Base-by-base conservation (phyloP, 2,888 invertebrate species). In the Drosophila multiciliata region DNA sequence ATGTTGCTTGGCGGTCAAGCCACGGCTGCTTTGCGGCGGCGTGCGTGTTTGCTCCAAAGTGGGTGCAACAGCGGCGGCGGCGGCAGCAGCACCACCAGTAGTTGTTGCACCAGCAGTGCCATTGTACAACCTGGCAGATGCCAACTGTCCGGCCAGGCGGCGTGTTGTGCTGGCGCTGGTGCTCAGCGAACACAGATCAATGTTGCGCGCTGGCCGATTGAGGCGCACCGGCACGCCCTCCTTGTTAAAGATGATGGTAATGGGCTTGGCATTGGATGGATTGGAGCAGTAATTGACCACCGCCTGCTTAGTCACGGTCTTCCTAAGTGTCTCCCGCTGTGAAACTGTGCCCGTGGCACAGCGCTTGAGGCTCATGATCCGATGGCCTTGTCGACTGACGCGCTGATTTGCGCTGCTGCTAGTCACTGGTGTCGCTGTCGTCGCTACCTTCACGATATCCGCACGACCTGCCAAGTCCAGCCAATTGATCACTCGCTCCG, bases 401-500 rank as follows among this genome's bases (percentile, higher is more conserved):
- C 77, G 74, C 17, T 79, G 83, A 23, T 67, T 53, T 8, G 86
- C 62, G 45, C 60, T 69, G 66, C 57, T 76, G 38, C 63, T 65
- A 1, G 57, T 52, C 17, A 63, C 71, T 35, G 77, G 76, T 40
- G 57, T 11, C 20, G 66, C 35, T 5, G 83, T 65, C 1, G 65
- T 68, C 20, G 77, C 64, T 3, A 62, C 67, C 61, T 87, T 89
- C 0, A 90, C 76, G 23, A 84, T 84, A 9, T 87, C 83, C 20
- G 94, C 93, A 86, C 95, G 95, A 0, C 95, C 96, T 0, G 96
- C 96, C 65, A 97, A 93, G 90, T 97, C 96, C 77, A 97, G 90
- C 97, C 97, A 97, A 83, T 96, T 96, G 5, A 97, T 92, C 0
- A 97, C 97, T 63, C 96, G 94, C 71, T 97, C 96, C 0, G 96